Evolutionary conservation across 2,113 vertebrate species (phyloP), one percentile per base, ranked within the genome.

Genomic region (Microcebus lehilahytsara): DNA sequence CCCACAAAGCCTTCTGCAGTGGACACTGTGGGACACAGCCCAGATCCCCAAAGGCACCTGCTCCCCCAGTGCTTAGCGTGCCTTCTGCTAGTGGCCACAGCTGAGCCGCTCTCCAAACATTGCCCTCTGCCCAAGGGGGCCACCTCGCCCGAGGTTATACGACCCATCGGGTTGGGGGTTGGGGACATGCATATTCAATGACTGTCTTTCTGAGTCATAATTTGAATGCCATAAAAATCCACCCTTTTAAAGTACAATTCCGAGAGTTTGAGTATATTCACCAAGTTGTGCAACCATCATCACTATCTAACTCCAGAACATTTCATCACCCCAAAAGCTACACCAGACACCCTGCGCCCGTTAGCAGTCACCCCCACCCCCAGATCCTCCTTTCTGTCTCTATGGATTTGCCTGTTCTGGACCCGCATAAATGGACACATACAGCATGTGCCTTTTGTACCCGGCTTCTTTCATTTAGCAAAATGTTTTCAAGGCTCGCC

Each of bases 161-260:
- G 14, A 71, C 25, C 32, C 13, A 0, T 0, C 11, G 32, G 16
- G 64, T 80, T 40, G 3, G 32, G 32, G 22, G 0, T 9, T 17
- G 17, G 9, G 9, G 40, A 1, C 25, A 17, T 53, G 20, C 40
- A 49, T n/a, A 85, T 16, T 40, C 72, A 85, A 64, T 34, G 30
- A 83, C 25, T 74, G 12, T 60, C 49, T 37, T 89, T 64, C 75
- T 58, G 51, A 80, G 11, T 81, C 83, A 64, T 64, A 75, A 88
- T 58, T 72, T 67, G 75, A 62, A 60, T 53, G 64, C 66, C n/a
- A 84, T 32, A 91, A 77, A 90, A 84, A 34, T 1, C 53, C 40
- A 25, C 22, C 19, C 42, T 72, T 94, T 81, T 60, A 94, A 96
- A 91, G 22, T 56, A 67, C 20, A 87, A n/a, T 10, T 89, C 83